Conservation (phyloP, 2,888 invertebrate genomes). For the Carcina quercana region DNA sequence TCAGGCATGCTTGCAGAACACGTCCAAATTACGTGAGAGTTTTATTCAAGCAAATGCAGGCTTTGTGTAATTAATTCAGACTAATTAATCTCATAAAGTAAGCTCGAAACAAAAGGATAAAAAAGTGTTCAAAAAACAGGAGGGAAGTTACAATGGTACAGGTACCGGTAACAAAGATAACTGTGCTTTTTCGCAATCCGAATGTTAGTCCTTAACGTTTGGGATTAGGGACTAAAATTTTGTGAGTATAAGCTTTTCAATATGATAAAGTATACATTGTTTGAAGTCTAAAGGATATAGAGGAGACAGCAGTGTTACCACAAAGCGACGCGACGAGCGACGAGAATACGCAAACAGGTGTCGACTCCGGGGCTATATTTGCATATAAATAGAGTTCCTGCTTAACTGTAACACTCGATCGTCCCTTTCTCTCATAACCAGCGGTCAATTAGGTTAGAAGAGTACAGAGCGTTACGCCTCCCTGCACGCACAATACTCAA, state of each 20-base stretch:
- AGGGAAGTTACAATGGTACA: slow-evolving; percentile 24
- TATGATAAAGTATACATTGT: slow-evolving; percentile 29
- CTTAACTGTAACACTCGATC: slow-evolving; percentile 69
- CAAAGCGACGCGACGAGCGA: slow-evolving; percentile 56
- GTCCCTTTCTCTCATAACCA: slow-evolving; percentile 60
- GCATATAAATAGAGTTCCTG: slow-evolving; percentile 76
- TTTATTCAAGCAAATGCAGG: slow-evolving; percentile 14
- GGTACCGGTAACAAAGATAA: slow-evolving; percentile 14
- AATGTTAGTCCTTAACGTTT: slow-evolving; percentile 13
- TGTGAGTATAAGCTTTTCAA: slow-evolving; percentile 20
- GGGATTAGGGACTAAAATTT: slow-evolving; percentile 24
- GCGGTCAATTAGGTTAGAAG: slow-evolving; percentile 43
- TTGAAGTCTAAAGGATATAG: slow-evolving; percentile 54
- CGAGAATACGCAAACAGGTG: slow-evolving; percentile 74
- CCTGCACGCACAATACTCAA: slow-evolving; percentile 53
- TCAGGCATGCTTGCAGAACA: slow-evolving; percentile 1
- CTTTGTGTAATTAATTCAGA: slow-evolving; percentile 27
- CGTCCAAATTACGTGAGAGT: slow-evolving; percentile 18
- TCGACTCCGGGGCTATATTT: slow-evolving; percentile 72
- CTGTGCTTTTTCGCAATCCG: slow-evolving; percentile 7
- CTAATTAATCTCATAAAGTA: slow-evolving; percentile 28
- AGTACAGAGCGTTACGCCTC: slow-evolving; percentile 54
- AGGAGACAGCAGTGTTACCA: slow-evolving; percentile 59
- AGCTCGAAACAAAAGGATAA: slow-evolving; percentile 26
- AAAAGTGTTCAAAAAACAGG: slow-evolving; percentile 28